These are phyloP conservation scores for Gouania willdenowi DNA, from an alignment of 2,797 vertebrate genomes.

Conservation along the genomic window DNA sequence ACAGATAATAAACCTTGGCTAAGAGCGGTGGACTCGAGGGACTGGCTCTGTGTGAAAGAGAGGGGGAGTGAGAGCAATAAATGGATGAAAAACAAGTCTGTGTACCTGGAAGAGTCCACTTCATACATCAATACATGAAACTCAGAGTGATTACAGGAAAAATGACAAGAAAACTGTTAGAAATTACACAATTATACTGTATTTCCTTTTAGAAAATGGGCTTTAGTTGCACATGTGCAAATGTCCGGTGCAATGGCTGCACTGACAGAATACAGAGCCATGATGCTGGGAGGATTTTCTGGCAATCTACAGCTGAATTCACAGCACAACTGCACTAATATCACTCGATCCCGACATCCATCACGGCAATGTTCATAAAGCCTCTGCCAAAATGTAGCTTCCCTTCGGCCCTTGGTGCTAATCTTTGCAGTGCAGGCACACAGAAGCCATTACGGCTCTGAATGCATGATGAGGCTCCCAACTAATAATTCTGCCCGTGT, in stretches of 20 bases:
- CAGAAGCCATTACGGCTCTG: slow-evolving; percentile 71
- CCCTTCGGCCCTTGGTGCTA: slow-evolving; percentile 67
- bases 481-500: slow-evolving; percentile 64
- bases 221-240: slow-evolving; percentile 53
- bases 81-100: neutral
- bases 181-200: slow-evolving; percentile 21
- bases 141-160: slow-evolving; percentile 11
- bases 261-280: slow-evolving; percentile 64
- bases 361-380: slow-evolving; percentile 68
- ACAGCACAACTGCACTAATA: slow-evolving; percentile 73
- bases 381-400: slow-evolving; percentile 67
- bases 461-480: slow-evolving; percentile 70
- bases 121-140: slow-evolving; percentile 19
- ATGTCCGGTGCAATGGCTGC: slow-evolving; percentile 38
- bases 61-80: slow-evolving; percentile 42
- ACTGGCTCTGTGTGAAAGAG: slow-evolving; percentile 42
- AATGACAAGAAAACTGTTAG: slow-evolving; percentile 17
- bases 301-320: slow-evolving; percentile 65
- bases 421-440: slow-evolving; percentile 72
- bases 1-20: slow-evolving; percentile 66
- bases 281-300: slow-evolving; percentile 71
- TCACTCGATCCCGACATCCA: slow-evolving; percentile 68
- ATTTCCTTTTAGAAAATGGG: slow-evolving; percentile 61
- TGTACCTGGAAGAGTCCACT: slow-evolving; percentile 11
- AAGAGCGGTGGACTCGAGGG: slow-evolving; percentile 57